Conservation (phyloP, 2,888 invertebrate species). For the Lasius fuliginosus region DNA sequence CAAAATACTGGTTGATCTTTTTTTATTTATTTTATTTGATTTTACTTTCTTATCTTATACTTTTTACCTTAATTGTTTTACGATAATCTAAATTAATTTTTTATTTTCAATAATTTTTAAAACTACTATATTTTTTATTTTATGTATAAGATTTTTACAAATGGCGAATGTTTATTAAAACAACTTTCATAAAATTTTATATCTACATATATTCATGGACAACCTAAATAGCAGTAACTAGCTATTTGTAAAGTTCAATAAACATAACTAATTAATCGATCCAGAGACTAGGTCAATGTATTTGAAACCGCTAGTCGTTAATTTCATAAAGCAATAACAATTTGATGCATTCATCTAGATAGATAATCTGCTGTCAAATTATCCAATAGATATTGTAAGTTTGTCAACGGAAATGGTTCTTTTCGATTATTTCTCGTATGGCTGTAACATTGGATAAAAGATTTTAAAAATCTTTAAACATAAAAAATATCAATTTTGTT, state of each 20-base stretch:
- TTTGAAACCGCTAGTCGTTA: slow-evolving; percentile 71
- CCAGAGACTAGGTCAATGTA: slow-evolving; percentile 18
- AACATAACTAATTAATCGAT: slow-evolving; percentile 75
- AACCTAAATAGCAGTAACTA: not conserved
- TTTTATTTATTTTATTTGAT: no score
- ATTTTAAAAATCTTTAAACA: not conserved
- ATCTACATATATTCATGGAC: not conserved
- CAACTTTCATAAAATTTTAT: not conserved
- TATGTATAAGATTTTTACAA: not conserved
- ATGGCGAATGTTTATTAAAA: not conserved
- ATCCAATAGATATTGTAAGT: slow-evolving; percentile 62
- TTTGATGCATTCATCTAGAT: slow-evolving; percentile 56
- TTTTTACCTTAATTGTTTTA: not conserved
- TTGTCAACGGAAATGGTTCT: slow-evolving; percentile 65
- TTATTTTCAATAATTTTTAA: not conserved
- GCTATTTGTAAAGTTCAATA: slow-evolving; percentile 33
- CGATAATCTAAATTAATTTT: not conserved
- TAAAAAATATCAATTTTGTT: not conserved
- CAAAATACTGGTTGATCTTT: no score
- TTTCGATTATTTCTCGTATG: slow-evolving; percentile 54
- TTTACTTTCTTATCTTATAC: not conserved
- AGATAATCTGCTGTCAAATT: slow-evolving; percentile 65
- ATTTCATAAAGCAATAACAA: slow-evolving; percentile 78
- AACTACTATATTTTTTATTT: not conserved
- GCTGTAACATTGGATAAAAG: not conserved